Conservation (phyloP, 2,113 vertebrate genomes). For the Gasterosteus aculeatus region DNA sequence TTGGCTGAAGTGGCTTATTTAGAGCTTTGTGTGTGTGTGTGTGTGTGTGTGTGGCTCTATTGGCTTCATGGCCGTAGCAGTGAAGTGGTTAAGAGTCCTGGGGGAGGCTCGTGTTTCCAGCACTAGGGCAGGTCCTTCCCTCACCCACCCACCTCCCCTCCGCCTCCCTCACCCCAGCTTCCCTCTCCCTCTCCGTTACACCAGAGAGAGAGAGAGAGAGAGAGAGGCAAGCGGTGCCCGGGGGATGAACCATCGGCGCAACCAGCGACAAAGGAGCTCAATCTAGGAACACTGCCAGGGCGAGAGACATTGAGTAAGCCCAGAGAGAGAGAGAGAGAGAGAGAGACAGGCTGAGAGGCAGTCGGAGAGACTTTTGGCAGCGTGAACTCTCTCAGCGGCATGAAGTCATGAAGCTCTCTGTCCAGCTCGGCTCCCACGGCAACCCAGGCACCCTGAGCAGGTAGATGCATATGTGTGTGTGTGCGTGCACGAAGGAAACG, state of each 20-base stretch:
- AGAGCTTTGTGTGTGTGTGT: conserved; percentile 41
- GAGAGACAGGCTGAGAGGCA: conserved; percentile 22
- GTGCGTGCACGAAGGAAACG: conserved; percentile 10
- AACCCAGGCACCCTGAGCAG: conserved; percentile 72
- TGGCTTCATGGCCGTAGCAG: conserved; percentile 67
- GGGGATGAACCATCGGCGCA: conserved; percentile 70
- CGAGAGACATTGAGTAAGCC: conserved; percentile 27
- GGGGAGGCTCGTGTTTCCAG: conserved; percentile 74
- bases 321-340: conserved; percentile 25
- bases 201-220: conserved; percentile 64
- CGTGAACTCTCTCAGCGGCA: conserved; percentile 58
- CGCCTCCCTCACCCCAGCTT: conserved; percentile 12
- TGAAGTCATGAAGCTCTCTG: conserved; percentile 77
- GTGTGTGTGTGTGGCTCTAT: conserved; percentile 52
- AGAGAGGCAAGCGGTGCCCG: conserved; percentile 36
- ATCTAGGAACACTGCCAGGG: conserved; percentile 57
- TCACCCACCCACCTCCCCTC: background rate
- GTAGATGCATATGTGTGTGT: conserved; percentile 57
- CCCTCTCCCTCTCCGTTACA: conserved; percentile 42
- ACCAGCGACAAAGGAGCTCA: conserved; percentile 63
- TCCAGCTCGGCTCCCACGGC: conserved; percentile 71
- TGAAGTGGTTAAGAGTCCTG: conserved; percentile 76
- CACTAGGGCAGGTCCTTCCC: conserved; percentile 60
- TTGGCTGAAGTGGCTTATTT: conserved; percentile 57
- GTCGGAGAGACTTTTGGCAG: conserved; percentile 40